These are phyloP conservation scores for Trissolcus basalis DNA, from an alignment of 1,140 invertebrate genomes.

Conservation along the genomic window DNA sequence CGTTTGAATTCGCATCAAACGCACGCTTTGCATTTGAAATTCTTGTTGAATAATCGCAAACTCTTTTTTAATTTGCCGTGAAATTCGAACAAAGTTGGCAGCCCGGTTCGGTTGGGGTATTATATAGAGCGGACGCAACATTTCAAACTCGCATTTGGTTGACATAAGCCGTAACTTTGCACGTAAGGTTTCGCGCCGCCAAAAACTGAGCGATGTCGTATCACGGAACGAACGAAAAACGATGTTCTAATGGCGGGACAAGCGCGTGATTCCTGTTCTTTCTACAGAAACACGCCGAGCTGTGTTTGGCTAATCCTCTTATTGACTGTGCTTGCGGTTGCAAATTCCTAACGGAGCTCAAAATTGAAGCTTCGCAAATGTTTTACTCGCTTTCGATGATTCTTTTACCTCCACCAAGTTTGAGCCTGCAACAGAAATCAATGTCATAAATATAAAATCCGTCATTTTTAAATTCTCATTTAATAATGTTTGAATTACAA, in stretches of 20 bases:
- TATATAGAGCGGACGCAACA: slow-evolving; percentile 56
- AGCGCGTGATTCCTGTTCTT: slow-evolving; percentile 35
- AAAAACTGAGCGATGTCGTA: slow-evolving; percentile 55
- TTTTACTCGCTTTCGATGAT: slow-evolving; percentile 7
- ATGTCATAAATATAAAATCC: too few species aligned
- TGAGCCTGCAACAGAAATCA: too few species aligned
- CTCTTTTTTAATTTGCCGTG: slow-evolving; percentile 70
- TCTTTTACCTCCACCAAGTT: neutral
- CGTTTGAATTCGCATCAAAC: slow-evolving; percentile 32
- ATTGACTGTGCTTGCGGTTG: slow-evolving; percentile 24
- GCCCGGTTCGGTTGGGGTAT: slow-evolving; percentile 56
- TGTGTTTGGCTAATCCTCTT: slow-evolving; percentile 52
- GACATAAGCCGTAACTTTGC: slow-evolving; percentile 67
- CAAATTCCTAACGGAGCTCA: slow-evolving; percentile 32
- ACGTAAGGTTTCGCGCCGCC: slow-evolving; percentile 53
- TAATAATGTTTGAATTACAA: too few species aligned
- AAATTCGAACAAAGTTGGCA: slow-evolving; percentile 70
- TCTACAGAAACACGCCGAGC: slow-evolving; percentile 35
- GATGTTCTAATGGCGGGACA: slow-evolving; percentile 39
- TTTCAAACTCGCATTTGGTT: slow-evolving; percentile 66
- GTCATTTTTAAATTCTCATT: too few species aligned
- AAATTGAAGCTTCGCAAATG: slow-evolving; percentile 42
- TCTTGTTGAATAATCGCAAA: slow-evolving; percentile 55
- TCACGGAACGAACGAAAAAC: slow-evolving; percentile 52
- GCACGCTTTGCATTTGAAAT: slow-evolving; percentile 34